These are phyloP conservation scores for Nudaria mundana DNA, from an alignment of 2,888 invertebrate species.

Conservation along the genomic window DNA sequence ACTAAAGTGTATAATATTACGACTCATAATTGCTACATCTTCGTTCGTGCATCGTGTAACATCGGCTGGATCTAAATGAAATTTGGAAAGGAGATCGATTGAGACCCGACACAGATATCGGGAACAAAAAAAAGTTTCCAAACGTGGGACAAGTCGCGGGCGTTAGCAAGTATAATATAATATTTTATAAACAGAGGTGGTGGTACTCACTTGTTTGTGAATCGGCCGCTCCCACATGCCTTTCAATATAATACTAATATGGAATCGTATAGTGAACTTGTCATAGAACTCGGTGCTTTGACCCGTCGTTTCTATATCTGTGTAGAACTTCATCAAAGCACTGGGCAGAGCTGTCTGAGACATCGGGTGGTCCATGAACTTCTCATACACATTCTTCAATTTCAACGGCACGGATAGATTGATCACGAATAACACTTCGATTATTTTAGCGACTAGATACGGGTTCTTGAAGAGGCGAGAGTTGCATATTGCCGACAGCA, in stretches of 20 bases:
- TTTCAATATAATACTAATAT: slow-evolving; percentile 98
- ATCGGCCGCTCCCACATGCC: slow-evolving; percentile 96
- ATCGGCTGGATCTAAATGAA: too few relatives aligned
- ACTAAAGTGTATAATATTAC: too few relatives aligned
- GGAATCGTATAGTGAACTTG: slow-evolving; percentile 99
- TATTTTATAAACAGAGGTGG: too few relatives aligned
- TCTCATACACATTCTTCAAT: slow-evolving; percentile 82
- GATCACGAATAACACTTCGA: slow-evolving; percentile 93
- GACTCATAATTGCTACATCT: too few relatives aligned
- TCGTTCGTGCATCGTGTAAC: too few relatives aligned
- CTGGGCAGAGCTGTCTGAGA: slow-evolving; percentile 90
- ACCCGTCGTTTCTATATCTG: slow-evolving; percentile 98
- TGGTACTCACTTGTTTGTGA: slow-evolving; percentile 84
- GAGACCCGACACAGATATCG: too few relatives aligned
- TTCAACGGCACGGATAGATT: slow-evolving; percentile 83
- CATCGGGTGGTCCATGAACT: slow-evolving; percentile 92
- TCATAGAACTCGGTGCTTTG: slow-evolving; percentile 99
- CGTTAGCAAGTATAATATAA: too few relatives aligned
- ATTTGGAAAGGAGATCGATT: too few relatives aligned
- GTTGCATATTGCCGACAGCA: slow-evolving; percentile 94
- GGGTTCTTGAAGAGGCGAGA: slow-evolving; percentile 97
- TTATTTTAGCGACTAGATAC: slow-evolving; percentile 97
- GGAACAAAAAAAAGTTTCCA: too few relatives aligned
- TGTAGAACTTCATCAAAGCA: slow-evolving; percentile 98
- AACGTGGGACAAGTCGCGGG: too few relatives aligned